These are phyloP conservation scores for Adoxophyes honmai DNA, from an alignment of 1,140 invertebrate genomes.

Conservation along the genomic window DNA sequence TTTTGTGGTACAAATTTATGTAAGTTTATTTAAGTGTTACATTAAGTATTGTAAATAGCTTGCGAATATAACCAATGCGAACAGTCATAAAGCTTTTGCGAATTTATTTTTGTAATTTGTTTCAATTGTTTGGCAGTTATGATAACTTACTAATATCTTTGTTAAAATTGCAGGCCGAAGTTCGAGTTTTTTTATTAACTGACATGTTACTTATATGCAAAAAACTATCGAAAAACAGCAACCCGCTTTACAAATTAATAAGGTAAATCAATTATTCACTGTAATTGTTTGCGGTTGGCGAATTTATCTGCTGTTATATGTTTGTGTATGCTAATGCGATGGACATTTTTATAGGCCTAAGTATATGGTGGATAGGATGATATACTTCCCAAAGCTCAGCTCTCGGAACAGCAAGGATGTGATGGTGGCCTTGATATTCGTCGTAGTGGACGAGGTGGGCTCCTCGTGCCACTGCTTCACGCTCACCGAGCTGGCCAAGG, in stretches of 20 bases:
- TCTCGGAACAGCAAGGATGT: slow-evolving; percentile 31
- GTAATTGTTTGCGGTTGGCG: slow-evolving; percentile 11
- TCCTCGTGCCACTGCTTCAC: slow-evolving; percentile 47
- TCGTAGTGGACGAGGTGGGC: slow-evolving; percentile 58
- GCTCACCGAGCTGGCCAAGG: slow-evolving; percentile 45
- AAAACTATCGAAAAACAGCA: slow-evolving; percentile 39
- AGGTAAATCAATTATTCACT: slow-evolving; percentile 33
- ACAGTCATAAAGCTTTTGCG: no score
- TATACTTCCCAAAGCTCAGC: slow-evolving; percentile 34
- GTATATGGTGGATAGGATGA: slow-evolving; percentile 56
- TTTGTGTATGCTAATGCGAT: background rate
- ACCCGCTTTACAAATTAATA: slow-evolving; percentile 43
- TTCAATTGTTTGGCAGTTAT: no score
- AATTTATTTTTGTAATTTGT: no score
- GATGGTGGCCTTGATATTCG: slow-evolving; percentile 33
- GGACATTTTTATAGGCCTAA: slow-evolving; percentile 47
- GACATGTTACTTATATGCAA: slow-evolving; percentile 66
- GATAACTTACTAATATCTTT: no score
- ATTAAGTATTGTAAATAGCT: no score
- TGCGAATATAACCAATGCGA: background rate
- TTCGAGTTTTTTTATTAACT: slow-evolving; percentile 53
- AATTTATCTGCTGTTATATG: slow-evolving; percentile 10
- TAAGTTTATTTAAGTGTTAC: no score
- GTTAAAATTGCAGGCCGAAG: slow-evolving; percentile 54
- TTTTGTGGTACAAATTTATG: no score